Conservation (phyloP, 2,797 vertebrate genomes). For the Sarcophilus harrisii region DNA sequence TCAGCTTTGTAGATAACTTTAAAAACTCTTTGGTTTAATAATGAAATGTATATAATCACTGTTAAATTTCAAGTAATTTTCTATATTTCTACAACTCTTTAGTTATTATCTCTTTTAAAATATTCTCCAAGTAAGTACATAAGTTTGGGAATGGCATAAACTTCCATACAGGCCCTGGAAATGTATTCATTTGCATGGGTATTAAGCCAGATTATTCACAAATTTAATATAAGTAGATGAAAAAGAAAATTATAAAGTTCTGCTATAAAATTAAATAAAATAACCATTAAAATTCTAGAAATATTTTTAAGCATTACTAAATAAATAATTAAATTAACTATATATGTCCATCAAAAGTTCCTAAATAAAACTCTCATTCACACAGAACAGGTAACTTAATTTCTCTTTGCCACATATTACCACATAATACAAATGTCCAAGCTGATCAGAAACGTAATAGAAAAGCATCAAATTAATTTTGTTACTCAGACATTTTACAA, state of each 20-base stretch:
- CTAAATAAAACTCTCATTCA: constrained; percentile 27
- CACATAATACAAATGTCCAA: constrained; percentile 17
- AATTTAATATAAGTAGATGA: constrained; percentile 2
- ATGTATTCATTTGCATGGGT: constrained; percentile 21
- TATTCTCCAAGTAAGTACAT: not conserved
- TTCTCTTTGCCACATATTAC: not conserved
- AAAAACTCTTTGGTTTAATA: constrained; percentile 13
- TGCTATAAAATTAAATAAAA: not conserved
- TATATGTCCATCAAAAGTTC: constrained; percentile 23
- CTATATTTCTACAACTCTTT: not conserved
- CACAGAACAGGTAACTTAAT: constrained; percentile 7
- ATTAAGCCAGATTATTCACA: constrained; percentile 39
- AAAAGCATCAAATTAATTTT: constrained; percentile 13
- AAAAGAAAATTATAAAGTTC: constrained; percentile 31
- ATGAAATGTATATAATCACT: not conserved
- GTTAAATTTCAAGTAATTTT: not conserved
- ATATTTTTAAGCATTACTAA: constrained; percentile 38
- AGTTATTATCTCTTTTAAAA: not conserved
- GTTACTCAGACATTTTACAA: not conserved
- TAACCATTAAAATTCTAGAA: constrained; percentile 15
- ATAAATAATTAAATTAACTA: constrained; percentile 36
- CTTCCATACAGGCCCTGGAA: not conserved
- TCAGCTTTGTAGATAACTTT: constrained; percentile 5
- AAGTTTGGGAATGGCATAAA: constrained; percentile 2
- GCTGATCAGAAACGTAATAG: constrained; percentile 11